These are phyloP conservation scores for Mus spretus DNA, from an alignment of 2,797 vertebrate genomes.

Conservation along the genomic window DNA sequence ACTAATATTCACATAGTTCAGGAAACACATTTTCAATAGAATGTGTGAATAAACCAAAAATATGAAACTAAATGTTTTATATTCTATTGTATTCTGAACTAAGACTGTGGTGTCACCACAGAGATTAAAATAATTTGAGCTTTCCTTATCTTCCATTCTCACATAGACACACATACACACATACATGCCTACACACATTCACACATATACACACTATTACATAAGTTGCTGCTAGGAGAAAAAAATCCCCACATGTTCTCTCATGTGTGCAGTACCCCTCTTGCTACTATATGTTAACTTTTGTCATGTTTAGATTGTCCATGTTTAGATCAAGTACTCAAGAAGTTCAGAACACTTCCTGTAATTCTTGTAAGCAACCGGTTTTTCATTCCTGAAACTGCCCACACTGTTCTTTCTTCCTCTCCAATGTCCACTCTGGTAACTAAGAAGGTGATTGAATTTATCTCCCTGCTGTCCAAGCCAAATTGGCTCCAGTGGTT, in stretches of 20 bases:
- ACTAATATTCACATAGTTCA: neutral
- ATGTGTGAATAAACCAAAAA: neutral
- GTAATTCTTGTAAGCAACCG: neutral
- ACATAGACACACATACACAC: neutral
- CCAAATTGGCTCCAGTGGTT: slow-evolving; percentile 61
- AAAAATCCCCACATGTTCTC: neutral
- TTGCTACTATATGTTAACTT: neutral
- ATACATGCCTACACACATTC: neutral
- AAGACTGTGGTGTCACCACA: neutral
- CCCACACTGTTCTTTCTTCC: neutral
- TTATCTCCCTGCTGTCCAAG: slow-evolving; percentile 53
- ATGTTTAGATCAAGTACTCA: slow-evolving; percentile 30
- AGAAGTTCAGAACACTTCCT: neutral
- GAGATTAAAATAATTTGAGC: neutral
- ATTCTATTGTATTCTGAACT: neutral
- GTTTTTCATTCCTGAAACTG: neutral
- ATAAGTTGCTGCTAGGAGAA: neutral
- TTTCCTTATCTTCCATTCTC: neutral
- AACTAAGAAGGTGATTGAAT: slow-evolving; percentile 43
- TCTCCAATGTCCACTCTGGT: slow-evolving; percentile 13
- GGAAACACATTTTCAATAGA: neutral
- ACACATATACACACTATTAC: neutral
- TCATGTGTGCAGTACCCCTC: neutral
- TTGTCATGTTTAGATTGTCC: neutral
- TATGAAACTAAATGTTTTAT: neutral